Evolutionary conservation across 2,888 invertebrate species (phyloP).

Genomic region (Oeneis ivallda): DNA sequence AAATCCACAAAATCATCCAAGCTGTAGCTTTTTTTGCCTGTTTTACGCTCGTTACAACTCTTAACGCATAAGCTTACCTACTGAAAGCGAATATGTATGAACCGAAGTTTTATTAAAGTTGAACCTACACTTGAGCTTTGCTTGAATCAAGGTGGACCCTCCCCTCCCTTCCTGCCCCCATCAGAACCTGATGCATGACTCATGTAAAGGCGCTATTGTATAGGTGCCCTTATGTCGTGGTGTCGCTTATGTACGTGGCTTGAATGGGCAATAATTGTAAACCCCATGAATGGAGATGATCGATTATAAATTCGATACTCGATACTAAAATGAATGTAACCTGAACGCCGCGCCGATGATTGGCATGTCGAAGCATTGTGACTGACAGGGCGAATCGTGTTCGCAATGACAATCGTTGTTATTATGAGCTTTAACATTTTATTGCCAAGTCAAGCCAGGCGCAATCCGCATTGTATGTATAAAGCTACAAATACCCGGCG

Average conservation of each 20-base stretch:
- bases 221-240: background rate
- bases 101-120: too few species aligned
- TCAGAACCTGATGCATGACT: background rate
- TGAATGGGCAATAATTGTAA: constrained; percentile 32
- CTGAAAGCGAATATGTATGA: too few species aligned
- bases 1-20: too few species aligned
- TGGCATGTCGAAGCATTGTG: constrained; percentile 25
- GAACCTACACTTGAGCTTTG: too few species aligned
- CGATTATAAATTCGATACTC: constrained; percentile 26
- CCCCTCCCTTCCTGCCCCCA: too few species aligned
- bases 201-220: constrained; percentile 15
- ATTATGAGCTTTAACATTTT: background rate
- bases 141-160: too few species aligned
- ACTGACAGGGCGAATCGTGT: constrained; percentile 32
- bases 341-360: constrained; percentile 16
- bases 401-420: constrained; percentile 15
- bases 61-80: too few species aligned
- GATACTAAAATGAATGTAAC: constrained; percentile 12
- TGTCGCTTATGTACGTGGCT: constrained; percentile 22
- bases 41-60: too few species aligned
- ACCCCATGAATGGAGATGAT: constrained; percentile 20
- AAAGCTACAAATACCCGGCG: too few species aligned
- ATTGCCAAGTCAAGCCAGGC: background rate
- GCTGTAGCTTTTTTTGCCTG: too few species aligned
- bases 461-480: too few species aligned